phyloP scores from a whole-genome alignment of 2,113 vertebrate species.

The Hystrix brachyura region DNA sequence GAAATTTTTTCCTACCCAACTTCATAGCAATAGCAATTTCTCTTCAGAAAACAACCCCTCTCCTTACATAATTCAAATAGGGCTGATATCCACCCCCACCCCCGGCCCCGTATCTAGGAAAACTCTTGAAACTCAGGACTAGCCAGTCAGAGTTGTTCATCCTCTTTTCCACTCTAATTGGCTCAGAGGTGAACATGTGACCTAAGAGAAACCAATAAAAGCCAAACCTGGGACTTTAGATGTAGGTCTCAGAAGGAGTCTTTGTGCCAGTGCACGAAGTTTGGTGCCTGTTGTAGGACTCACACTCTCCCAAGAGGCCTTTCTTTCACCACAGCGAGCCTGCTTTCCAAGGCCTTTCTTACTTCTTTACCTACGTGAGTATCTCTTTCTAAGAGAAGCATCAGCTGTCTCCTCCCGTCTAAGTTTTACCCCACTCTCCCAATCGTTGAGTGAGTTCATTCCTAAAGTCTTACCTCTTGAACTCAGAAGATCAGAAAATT shows the following conservation, averaged over 20 bases:
- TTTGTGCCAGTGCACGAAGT: accelerated
- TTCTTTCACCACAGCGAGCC: background rate
- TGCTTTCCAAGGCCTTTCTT: background rate
- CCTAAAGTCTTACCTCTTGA: background rate
- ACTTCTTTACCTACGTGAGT: background rate
- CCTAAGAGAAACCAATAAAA: background rate
- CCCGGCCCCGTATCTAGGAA: background rate
- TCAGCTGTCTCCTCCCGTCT: background rate
- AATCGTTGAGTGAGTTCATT: background rate
- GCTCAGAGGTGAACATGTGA: background rate
- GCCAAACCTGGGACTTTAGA: background rate
- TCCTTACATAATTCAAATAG: background rate
- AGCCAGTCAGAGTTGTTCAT: background rate
- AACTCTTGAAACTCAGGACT: background rate
- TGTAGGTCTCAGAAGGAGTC: background rate
- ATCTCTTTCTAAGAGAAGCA: background rate
- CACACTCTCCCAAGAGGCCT: background rate
- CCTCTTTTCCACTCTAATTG: background rate
- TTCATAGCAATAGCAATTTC: background rate
- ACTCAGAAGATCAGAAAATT: constrained; percentile 37
- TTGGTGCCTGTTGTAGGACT: background rate
- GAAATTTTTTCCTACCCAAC: background rate
- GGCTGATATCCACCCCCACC: background rate
- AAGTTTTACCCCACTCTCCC: background rate
- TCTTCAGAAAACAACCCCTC: background rate